phyloP scores from a whole-genome alignment of 2,888 invertebrate genomes.

The Pseudoips prasinana region DNA sequence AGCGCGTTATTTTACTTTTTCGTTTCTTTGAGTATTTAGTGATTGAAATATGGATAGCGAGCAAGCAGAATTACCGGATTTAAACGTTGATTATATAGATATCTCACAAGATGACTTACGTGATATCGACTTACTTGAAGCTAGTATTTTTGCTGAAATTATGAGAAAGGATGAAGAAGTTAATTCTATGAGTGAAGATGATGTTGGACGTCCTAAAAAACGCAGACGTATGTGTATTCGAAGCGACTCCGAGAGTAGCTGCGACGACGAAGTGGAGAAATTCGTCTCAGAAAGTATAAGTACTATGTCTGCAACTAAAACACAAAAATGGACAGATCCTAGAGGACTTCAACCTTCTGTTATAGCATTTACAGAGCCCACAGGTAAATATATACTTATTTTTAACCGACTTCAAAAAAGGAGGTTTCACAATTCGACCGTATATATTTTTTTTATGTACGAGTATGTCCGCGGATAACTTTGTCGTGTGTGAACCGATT shows the following conservation, averaged over 20 bases:
- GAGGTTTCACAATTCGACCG: too few relatives aligned
- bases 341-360: background rate
- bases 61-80: slow-evolving; percentile 1
- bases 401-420: too few relatives aligned
- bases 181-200: slow-evolving; percentile 5
- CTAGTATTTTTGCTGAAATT: slow-evolving; percentile 11
- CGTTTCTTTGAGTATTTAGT: too few relatives aligned
- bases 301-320: background rate
- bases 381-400: slow-evolving; percentile 7
- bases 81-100: slow-evolving; percentile 1
- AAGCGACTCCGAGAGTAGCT: slow-evolving; percentile 1
- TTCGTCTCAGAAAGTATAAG: too few relatives aligned
- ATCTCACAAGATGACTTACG: slow-evolving; percentile 10
- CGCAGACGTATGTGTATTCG: background rate
- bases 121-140: slow-evolving; percentile 11
- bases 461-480: too few relatives aligned
- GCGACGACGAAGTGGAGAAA: too few relatives aligned
- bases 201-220: background rate
- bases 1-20: background rate
- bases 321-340: slow-evolving; percentile 2
- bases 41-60: too few relatives aligned
- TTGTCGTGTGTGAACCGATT: slow-evolving; percentile 1
- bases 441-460: too few relatives aligned
- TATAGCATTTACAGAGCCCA: background rate
- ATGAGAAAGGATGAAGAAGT: slow-evolving; percentile 3